Base-by-base conservation (phyloP, 2,888 invertebrate species). In the Xanthia icteritia region DNA sequence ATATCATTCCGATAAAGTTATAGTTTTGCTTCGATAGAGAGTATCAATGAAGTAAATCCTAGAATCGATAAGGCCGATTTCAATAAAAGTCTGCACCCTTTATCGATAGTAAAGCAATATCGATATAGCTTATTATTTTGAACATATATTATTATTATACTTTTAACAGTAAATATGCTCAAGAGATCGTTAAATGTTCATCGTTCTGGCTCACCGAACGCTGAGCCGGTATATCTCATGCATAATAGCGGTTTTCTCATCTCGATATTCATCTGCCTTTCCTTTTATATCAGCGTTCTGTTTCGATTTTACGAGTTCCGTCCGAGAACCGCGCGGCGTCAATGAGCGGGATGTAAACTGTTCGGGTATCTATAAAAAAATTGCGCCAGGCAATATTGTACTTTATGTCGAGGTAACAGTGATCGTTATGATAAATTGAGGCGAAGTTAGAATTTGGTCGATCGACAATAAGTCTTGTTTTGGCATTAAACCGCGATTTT, bases 271-370 rank as follows among this genome's bases (percentile, higher is more conserved):
- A 95, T 95, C 94, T 93, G 91, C 92, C 92, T 90, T 91, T 93
- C 92, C 92, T 94, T 95, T 95, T 94, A 94, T 93, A 94, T 93
- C 92, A 92, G 90, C 91, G 91, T 90, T 93, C 93, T 94, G 94
- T 95, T 95, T 94, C 94, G 94, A 94, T 94, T 95, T 95, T 95
- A 95, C 95, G 94, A 95, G 93, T 90, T 91, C 91, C 91, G 92
- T 91, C 92, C 93, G 91, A 92, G 91, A 90, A 85, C 90, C 86
- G 85, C 84, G 83, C 79, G 87, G 93, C 92, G 93, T 94, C 94
- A 94, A 94, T 95, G 94, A 93, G 92, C 90, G 88, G 89, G 91
- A 92, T 88, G 81, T 85, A 88, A 89, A 92, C 90, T 87, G 89
- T 84, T 88, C 86, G 86, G 83, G 89, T 85, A 90, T 88, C 75